Evolutionary conservation across 2,888 invertebrate genomes (phyloP), one percentile per base, ranked within the genome.

Genomic region (Atherix ibis): DNA sequence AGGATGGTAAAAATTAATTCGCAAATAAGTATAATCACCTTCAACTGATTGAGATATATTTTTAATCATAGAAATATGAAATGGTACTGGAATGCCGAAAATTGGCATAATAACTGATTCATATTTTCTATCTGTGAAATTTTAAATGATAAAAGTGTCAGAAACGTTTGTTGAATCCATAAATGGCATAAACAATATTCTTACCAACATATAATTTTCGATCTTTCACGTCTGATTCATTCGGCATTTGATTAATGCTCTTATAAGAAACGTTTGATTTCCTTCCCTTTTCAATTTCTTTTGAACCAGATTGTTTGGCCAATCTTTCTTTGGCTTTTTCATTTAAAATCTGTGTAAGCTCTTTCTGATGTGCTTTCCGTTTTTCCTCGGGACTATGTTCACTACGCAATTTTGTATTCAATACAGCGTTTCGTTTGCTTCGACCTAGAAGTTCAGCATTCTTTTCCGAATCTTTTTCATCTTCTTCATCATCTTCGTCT

Each of bases 31-130:
- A 64, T 94, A 97, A 61, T 97, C 97, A 4, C 98, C 94, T 64
- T 99, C 98, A 10, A 97, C 89, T 0, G 94, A 92, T 62, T 94
- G 91, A 1, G 94, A 94, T 51, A 97, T 94, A 58, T 98, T 98
- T 68, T 98, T 98, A 35, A 99, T 89, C 5, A 92, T 97, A 4
- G 95, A 92, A 56, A 99, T 98, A 58, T 99, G 98, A 62, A 92
- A 98, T 35, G 98, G 97, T 40, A 92, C 91, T 1, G 95, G 83
- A 29, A 89, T 68, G 38, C 97, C 97, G 66, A 89, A 97, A 46
- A 98, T 76, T 3, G 98, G 98, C 52, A 98, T 63, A 44, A 98
- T 92, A n/a, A 99, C 83, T 2, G 95, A 94, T 63, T 98, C 98
- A 57, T 94, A 94, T 64, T 91, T 94, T 48, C 82, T 80, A 65